These are phyloP conservation scores for Pseudeuparius sepicola DNA, from an alignment of 2,888 invertebrate species.

Conservation along the genomic window DNA sequence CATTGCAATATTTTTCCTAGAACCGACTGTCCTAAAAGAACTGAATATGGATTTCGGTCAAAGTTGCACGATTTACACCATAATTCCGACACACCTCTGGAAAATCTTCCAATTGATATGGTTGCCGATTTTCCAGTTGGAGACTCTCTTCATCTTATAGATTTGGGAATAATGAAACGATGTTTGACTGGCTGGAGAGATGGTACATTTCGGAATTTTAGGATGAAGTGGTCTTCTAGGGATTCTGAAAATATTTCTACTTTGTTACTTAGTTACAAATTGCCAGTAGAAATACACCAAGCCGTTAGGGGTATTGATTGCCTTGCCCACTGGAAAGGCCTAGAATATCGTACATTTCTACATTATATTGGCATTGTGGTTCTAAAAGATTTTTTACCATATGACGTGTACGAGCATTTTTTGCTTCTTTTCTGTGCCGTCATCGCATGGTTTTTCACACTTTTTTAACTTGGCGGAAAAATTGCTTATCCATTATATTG, in stretches of 20 bases:
- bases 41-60: conserved; percentile 16
- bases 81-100: conserved; percentile 16
- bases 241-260: conserved; percentile 14
- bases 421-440: conserved; percentile 16
- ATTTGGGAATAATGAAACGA: conserved; percentile 19
- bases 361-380: conserved; percentile 17
- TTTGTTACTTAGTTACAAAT: conserved; percentile 17
- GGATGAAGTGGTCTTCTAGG: conserved; percentile 20
- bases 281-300: conserved; percentile 21
- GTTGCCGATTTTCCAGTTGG: conserved; percentile 17
- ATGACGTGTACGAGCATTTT: conserved; percentile 16
- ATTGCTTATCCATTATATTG: conserved; percentile 5
- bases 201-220: conserved; percentile 19
- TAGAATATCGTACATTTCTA: conserved; percentile 19
- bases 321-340: conserved; percentile 19
- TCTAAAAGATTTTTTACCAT: conserved; percentile 9
- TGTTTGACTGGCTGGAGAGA: conserved; percentile 21
- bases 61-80: conserved; percentile 16
- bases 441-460: conserved; percentile 7
- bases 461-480: conserved; percentile 7
- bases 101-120: conserved; percentile 16
- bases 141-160: conserved; percentile 18
- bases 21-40: conserved; percentile 12
- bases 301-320: conserved; percentile 17
- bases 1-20: conserved; percentile 15